phyloP scores from a whole-genome alignment of 1,140 invertebrate species.

The Telenomus remus region DNA sequence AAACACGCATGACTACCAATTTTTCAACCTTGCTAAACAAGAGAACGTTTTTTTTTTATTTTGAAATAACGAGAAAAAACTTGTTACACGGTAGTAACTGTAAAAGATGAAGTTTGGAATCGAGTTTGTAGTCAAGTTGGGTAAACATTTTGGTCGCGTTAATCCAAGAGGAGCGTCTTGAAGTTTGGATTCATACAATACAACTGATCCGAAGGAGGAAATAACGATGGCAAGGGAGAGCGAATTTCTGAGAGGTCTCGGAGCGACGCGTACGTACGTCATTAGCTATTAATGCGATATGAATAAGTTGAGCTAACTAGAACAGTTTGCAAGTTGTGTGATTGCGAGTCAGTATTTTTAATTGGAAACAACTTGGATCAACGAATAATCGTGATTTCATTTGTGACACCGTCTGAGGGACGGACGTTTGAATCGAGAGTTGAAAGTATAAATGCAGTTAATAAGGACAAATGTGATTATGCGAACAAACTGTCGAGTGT shows the following conservation, averaged over 20 bases:
- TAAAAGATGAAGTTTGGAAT: too few species aligned
- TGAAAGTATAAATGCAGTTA: too few species aligned
- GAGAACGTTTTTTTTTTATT: too few species aligned
- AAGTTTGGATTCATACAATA: not conserved
- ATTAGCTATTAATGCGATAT: slow-evolving; percentile 2
- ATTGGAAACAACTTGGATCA: too few species aligned
- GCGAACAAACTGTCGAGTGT: too few species aligned
- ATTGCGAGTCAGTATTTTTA: not conserved
- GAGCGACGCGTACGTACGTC: not conserved
- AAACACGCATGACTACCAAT: not conserved
- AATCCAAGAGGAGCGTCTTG: not conserved
- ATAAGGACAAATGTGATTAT: too few species aligned
- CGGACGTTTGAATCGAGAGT: too few species aligned
- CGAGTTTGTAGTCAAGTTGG: not conserved
- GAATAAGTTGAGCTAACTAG: not conserved
- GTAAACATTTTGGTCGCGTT: not conserved
- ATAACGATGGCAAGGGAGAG: not conserved
- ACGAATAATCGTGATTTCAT: too few species aligned
- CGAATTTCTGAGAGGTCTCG: not conserved
- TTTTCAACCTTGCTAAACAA: too few species aligned
- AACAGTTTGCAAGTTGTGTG: not conserved
- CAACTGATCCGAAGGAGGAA: not conserved
- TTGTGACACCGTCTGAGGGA: too few species aligned
- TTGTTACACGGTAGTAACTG: too few species aligned
- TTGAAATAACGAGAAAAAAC: too few species aligned